Base-by-base conservation (phyloP, 1,140 invertebrate genomes). In the Propsilocerus akamusi region DNA sequence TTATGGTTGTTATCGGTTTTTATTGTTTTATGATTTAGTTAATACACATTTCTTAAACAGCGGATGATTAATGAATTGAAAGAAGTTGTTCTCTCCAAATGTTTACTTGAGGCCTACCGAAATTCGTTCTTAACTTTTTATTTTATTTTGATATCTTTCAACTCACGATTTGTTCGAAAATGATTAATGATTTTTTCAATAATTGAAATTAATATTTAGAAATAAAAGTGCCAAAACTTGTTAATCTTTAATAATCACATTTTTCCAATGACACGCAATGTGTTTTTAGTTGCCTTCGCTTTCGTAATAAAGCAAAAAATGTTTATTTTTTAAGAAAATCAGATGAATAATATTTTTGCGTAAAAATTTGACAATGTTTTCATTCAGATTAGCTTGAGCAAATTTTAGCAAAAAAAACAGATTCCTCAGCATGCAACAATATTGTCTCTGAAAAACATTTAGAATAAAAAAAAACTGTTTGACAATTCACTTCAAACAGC, bases 1-100 rank as follows among this genome's bases (percentile, higher is more conserved):
- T 41, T 41, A 41, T 41, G 14, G 34, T 20, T 5, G 17, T 20
- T 20, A 41, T 41, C 34, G 22, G 14, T 41, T 41, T 41, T 20
- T 41, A 41, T 41, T 41, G 34, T 41, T 41, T 41, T 41, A 41
- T 41, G 34, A 41, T 41, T 41, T 41, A 20, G 22, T 41, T 20
- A 41, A 41, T 8, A 20, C 34, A 20, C 10, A 41, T 41, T 41
- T 41, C 34, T 5, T 41, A 20, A 41, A 41, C n/a, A n/a, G n/a
- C n/a, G 34, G 22, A 41, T 41, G 34, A 41, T 41, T 41, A 41
- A 41, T 41, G 34, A 41, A 30, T 3, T 30, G 34, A 8, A 41
- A 41, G 34, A 20, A 41, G 11, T 30, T 30, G 28, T 41, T 41
- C 4, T 17, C 11, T 41, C 2, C n/a, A 41, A 20, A 17, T 10